phyloP scores from a whole-genome alignment of 2,113 vertebrate genomes.

The Microcebus griseorufus region DNA sequence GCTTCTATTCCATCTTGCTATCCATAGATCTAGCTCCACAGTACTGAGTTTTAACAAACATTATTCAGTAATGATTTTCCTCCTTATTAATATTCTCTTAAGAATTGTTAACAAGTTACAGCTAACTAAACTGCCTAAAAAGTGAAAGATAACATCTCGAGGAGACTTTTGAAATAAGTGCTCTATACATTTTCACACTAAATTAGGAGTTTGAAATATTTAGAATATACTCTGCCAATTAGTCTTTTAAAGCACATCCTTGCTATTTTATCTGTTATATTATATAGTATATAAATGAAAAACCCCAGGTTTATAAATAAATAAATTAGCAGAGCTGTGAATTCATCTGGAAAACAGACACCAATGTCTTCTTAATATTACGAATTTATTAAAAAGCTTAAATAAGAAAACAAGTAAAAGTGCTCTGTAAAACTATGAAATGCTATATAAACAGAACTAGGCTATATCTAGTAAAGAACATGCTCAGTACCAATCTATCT shows the following conservation, averaged over 20 bases:
- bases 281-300: not conserved
- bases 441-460: not conserved
- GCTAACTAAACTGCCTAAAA: not conserved
- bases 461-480: not conserved
- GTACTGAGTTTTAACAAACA: not conserved
- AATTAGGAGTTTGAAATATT: not conserved
- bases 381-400: not conserved
- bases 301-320: not conserved
- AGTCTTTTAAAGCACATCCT: not conserved
- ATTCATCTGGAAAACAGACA: not conserved
- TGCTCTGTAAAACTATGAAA: not conserved
- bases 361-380: not conserved
- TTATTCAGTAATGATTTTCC: not conserved
- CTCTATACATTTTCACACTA: not conserved
- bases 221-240: not conserved
- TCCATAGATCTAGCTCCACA: not conserved
- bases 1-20: not conserved
- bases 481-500: not conserved
- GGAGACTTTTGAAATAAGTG: not conserved
- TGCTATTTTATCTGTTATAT: not conserved
- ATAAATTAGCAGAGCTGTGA: not conserved
- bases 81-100: not conserved
- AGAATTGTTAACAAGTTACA: not conserved
- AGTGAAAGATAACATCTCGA: not conserved
- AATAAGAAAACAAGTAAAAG: conserved; percentile 1